Evolutionary conservation across 2,888 invertebrate genomes (phyloP).

Genomic region (Dendrolimus houi): DNA sequence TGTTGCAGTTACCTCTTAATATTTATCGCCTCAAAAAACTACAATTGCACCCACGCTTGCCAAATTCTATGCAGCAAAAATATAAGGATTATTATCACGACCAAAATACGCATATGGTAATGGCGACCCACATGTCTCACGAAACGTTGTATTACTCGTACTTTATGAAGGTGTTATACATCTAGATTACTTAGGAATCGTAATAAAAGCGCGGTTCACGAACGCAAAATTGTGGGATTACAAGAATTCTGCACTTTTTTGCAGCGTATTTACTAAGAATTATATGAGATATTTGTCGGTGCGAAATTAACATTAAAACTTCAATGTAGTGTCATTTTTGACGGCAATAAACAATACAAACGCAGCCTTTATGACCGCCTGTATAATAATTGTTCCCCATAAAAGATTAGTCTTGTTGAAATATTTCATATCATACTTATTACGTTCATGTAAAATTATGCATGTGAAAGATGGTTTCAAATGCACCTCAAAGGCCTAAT

Average conservation of each 20-base stretch:
- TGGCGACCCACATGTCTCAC: slow-evolving; percentile 51
- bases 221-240: slow-evolving; percentile 42
- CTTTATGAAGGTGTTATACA: slow-evolving; percentile 59
- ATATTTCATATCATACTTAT: neutral
- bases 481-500: neutral
- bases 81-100: slow-evolving; percentile 43
- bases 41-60: slow-evolving; percentile 51
- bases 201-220: slow-evolving; percentile 58
- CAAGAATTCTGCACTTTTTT: slow-evolving; percentile 65
- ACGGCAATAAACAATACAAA: slow-evolving; percentile 52
- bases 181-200: slow-evolving; percentile 58
- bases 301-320: slow-evolving; percentile 56
- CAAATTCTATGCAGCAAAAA: slow-evolving; percentile 51
- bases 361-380: slow-evolving; percentile 46
- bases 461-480: neutral
- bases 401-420: slow-evolving; percentile 14
- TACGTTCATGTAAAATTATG: neutral
- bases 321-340: slow-evolving; percentile 46
- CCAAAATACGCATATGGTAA: slow-evolving; percentile 46
- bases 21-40: slow-evolving; percentile 31
- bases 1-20: slow-evolving; percentile 38
- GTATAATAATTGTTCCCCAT: slow-evolving; percentile 41
- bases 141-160: slow-evolving; percentile 31
- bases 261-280: slow-evolving; percentile 54
- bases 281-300: slow-evolving; percentile 39